phyloP scores from a whole-genome alignment of 2,888 invertebrate genomes.

The Laothoe populi region DNA sequence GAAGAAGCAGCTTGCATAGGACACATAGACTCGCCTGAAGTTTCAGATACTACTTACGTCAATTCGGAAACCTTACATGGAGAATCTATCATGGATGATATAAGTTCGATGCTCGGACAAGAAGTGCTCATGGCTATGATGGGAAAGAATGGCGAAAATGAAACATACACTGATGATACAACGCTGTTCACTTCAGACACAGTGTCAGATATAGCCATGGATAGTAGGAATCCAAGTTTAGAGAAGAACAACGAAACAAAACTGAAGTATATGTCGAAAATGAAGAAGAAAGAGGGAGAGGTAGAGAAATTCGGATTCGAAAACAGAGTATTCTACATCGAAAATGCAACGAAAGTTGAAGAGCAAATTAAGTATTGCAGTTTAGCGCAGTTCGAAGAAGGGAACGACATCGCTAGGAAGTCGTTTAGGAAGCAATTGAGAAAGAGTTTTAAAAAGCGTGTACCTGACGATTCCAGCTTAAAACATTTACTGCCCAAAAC shows the following conservation, averaged over 20 bases:
- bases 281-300: slow-evolving; percentile 75
- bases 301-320: slow-evolving; percentile 88
- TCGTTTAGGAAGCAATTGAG: slow-evolving; percentile 87
- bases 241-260: slow-evolving; percentile 86
- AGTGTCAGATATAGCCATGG: slow-evolving; percentile 78
- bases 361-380: slow-evolving; percentile 90
- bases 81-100: slow-evolving; percentile 91
- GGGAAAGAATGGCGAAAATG: slow-evolving; percentile 85
- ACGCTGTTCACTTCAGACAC: slow-evolving; percentile 87
- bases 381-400: slow-evolving; percentile 92
- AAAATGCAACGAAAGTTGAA: slow-evolving; percentile 77
- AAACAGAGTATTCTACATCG: slow-evolving; percentile 88
- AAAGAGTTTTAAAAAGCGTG: slow-evolving; percentile 75
- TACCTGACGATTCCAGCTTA: slow-evolving; percentile 58
- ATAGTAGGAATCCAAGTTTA: slow-evolving; percentile 81
- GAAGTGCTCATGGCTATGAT: slow-evolving; percentile 88
- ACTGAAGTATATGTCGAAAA: slow-evolving; percentile 81
- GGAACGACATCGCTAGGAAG: slow-evolving; percentile 91
- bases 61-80: slow-evolving; percentile 90
- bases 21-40: slow-evolving; percentile 93
- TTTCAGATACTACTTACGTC: slow-evolving; percentile 88
- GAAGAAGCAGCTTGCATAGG: slow-evolving; percentile 86
- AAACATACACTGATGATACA: slow-evolving; percentile 89
- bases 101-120: slow-evolving; percentile 90
- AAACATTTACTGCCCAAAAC: slow-evolving; percentile 69